A percentile compares a stretch with the other conserved stretches of the same genome.
phyloP scores from a whole-genome alignment of 2,888 invertebrate genomes.

The Sphaerolaimus hirsutus region DNA sequence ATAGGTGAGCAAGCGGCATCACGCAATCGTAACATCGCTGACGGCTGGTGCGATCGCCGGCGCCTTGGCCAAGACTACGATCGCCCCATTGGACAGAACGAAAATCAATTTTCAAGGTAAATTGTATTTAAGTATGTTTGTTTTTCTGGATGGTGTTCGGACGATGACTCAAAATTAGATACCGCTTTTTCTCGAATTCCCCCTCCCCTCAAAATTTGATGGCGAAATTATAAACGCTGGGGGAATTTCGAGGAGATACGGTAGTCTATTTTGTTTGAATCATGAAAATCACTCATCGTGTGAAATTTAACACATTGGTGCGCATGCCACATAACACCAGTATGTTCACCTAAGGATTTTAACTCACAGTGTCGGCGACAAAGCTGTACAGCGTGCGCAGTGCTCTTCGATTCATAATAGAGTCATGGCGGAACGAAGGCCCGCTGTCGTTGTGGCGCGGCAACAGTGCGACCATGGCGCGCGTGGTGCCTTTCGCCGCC shows the following conservation, averaged over 20 bases:
- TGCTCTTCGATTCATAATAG: constrained; percentile 30
- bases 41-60: constrained; percentile 77
- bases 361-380: constrained; percentile 16
- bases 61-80: constrained; percentile 69
- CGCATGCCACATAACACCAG: too few species aligned
- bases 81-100: constrained; percentile 84
- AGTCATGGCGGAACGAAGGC: constrained; percentile 50
- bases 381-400: constrained; percentile 29
- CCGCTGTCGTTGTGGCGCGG: constrained; percentile 71
- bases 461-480: constrained; percentile 89
- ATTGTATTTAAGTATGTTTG: too few species aligned
- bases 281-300: too few species aligned
- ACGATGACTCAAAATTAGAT: too few species aligned
- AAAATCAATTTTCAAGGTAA: constrained; percentile 81
- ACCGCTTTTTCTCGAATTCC: too few species aligned
- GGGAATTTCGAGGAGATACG: too few species aligned
- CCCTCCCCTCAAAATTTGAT: too few species aligned
- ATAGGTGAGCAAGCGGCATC: neutral
- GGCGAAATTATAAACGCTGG: too few species aligned
- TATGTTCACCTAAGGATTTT: too few species aligned
- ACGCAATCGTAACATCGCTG: constrained; percentile 42
- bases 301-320: too few species aligned
- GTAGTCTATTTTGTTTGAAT: too few species aligned
- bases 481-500: constrained; percentile 86
- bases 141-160: too few species aligned